phyloP scores from a whole-genome alignment of 2,888 invertebrate genomes.

The Volucella zonaria region DNA sequence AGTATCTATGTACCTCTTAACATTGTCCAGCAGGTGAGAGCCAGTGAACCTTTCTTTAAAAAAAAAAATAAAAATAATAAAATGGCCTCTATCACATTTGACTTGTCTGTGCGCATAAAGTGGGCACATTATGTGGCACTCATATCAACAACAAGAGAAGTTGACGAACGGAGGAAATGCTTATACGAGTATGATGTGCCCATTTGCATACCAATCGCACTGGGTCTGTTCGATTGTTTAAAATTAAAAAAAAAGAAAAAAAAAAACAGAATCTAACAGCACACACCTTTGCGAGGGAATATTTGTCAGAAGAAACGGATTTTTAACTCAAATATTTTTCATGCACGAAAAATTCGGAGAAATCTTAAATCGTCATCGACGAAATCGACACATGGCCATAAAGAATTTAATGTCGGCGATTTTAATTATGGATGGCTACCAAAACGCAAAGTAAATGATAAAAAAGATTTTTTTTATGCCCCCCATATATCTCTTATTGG shows the following conservation, averaged over 20 bases:
- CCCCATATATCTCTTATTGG: slow-evolving; percentile 66
- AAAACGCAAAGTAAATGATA: slow-evolving; percentile 67
- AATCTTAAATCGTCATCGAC: slow-evolving; percentile 60
- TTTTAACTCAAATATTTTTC: slow-evolving; percentile 49
- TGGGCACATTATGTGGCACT: slow-evolving; percentile 33
- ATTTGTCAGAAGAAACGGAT: slow-evolving; percentile 45
- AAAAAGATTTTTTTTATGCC: slow-evolving; percentile 39
- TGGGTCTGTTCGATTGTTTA: slow-evolving; percentile 44
- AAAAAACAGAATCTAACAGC: slow-evolving; percentile 31
- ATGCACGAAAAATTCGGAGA: slow-evolving; percentile 65
- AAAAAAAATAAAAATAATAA: neutral
- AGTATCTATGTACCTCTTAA: slow-evolving; percentile 14
- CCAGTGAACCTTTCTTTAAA: slow-evolving; percentile 33
- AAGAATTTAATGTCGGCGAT: slow-evolving; percentile 65
- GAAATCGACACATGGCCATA: slow-evolving; percentile 58
- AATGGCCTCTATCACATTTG: slow-evolving; percentile 50
- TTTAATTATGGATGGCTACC: slow-evolving; percentile 73
- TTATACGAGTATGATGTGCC: slow-evolving; percentile 34
- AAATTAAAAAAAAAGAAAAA: slow-evolving; percentile 42
- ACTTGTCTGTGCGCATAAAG: slow-evolving; percentile 48
- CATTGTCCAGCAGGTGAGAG: slow-evolving; percentile 43
- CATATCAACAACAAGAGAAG: neutral
- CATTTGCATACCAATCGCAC: slow-evolving; percentile 65
- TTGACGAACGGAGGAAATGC: slow-evolving; percentile 57
- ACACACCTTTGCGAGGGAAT: slow-evolving; percentile 30